Percentiles rank a stretch among this genome's conserved stretches.
Conservation (phyloP, 92 coral and sea anemone genomes). For the Virgularia gustaviana region DNA sequence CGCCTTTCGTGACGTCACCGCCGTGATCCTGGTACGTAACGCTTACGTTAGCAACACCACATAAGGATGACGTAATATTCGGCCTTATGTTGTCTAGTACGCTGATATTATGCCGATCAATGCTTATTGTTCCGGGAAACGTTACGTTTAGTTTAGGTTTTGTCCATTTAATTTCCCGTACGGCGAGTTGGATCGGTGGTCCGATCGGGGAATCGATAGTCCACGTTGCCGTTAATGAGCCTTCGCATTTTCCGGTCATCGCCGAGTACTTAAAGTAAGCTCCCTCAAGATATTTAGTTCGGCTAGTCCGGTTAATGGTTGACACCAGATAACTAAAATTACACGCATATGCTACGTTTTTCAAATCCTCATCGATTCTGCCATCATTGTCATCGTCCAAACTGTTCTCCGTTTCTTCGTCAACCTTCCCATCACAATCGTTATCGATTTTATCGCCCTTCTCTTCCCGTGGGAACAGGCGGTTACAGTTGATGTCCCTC, state of each 20-base stretch:
- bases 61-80: neutral
- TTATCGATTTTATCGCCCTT: slow-evolving; percentile 62
- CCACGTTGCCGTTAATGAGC: neutral
- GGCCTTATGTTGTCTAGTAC: neutral
- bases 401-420: slow-evolving; percentile 59
- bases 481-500: slow-evolving; percentile 25
- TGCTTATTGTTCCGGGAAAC: neutral
- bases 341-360: neutral
- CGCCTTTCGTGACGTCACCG: neutral
- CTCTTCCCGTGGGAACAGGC: slow-evolving; percentile 4
- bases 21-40: neutral
- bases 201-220: slow-evolving; percentile 4
- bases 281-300: neutral
- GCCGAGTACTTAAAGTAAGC: neutral
- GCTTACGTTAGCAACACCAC: slow-evolving; percentile 6
- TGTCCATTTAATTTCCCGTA: slow-evolving; percentile 2
- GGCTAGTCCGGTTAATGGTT: neutral
- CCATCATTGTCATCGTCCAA: neutral
- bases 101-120: neutral
- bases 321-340: neutral
- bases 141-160: neutral
- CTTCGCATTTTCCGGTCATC: neutral
- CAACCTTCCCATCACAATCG: slow-evolving; percentile 70
- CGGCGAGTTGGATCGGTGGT: neutral
- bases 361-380: neutral